Evolutionary conservation across 2,113 vertebrate genomes (phyloP).

Genomic region (Columba janthina): DNA sequence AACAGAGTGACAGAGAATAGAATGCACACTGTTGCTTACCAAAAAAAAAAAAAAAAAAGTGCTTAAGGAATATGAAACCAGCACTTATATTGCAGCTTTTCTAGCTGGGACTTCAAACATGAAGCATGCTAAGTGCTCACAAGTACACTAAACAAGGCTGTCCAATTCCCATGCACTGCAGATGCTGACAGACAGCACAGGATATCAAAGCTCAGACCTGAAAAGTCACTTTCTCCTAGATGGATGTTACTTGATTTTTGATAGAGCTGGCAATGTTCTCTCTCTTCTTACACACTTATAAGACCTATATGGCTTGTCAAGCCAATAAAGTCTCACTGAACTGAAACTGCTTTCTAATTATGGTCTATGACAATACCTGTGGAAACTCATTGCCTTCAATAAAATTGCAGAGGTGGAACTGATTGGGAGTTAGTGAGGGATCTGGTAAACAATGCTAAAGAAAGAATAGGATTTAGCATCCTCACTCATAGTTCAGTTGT

Average conservation of each 20-base stretch:
- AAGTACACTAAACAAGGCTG: not conserved
- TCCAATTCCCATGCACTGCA: not conserved
- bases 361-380: conserved; percentile 37
- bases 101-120: not conserved
- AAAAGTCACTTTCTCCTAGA: not conserved
- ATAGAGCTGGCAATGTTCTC: not conserved
- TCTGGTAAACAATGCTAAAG: conserved; percentile 52
- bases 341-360: conserved; percentile 60
- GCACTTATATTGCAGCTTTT: not conserved
- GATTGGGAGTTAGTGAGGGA: conserved; percentile 50
- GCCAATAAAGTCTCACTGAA: conserved; percentile 58
- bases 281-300: not conserved
- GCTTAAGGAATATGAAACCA: not conserved
- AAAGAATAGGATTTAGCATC: conserved; percentile 16
- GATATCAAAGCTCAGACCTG: not conserved
- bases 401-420: conserved; percentile 57
- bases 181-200: not conserved
- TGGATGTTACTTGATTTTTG: conserved; percentile 13
- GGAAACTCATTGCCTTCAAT: conserved; percentile 54
- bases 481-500: not conserved
- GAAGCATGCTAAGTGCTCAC: not conserved
- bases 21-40: not conserved
- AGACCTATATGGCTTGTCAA: conserved; percentile 28
- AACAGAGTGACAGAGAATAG: not conserved
- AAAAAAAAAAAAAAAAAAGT: not conserved